Evolutionary conservation across 2,888 invertebrate genomes (phyloP), one percentile per base, ranked within the genome.

Genomic region (Chymomyza fuscimana): DNA sequence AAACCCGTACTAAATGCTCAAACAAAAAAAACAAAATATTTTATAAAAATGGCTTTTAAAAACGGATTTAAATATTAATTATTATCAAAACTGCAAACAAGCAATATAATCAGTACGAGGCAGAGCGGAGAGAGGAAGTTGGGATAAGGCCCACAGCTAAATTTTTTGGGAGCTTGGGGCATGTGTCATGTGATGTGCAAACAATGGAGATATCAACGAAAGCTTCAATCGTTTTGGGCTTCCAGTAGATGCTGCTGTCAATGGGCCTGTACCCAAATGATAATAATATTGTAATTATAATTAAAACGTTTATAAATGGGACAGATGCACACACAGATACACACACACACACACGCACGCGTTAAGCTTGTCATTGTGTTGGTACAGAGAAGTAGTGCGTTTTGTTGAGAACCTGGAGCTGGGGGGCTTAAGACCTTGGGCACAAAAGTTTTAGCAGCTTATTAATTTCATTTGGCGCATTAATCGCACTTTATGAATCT

Each of bases 391-490:
- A 6, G 36, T 9, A 46, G 40, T 46, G 40, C 40, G 40, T 46
- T 46, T 46, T 46, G 12, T 46, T 12, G 40, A 4, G 12, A 12
- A 5, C 7, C 32, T 32, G 32, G 32, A 32, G 32, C 32, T 32
- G 40, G 40, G 12, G 40, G 10, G 6, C 40, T 46, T 65, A 71
- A 73, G 81, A 71, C 64, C 76, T 73, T 67, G 5, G 66, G 16
- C 63, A 46, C 16, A n/a, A 69, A 79, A 83, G 73, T 86, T 83
- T 81, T 72, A 70, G 80, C 79, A 68, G 79, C 76, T 78, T 83
- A 87, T 87, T 87, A 86, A 81, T 82, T 86, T 81, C 63, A 82
- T 87, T 82, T 69, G 70, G 72, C 78, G 73, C 52, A 82, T 79
- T 85, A 69, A 84, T 80, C 77, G 76, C 40, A 40, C 61, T 56